Conservation (phyloP, 2,113 vertebrate species). For the Limanda limanda region DNA sequence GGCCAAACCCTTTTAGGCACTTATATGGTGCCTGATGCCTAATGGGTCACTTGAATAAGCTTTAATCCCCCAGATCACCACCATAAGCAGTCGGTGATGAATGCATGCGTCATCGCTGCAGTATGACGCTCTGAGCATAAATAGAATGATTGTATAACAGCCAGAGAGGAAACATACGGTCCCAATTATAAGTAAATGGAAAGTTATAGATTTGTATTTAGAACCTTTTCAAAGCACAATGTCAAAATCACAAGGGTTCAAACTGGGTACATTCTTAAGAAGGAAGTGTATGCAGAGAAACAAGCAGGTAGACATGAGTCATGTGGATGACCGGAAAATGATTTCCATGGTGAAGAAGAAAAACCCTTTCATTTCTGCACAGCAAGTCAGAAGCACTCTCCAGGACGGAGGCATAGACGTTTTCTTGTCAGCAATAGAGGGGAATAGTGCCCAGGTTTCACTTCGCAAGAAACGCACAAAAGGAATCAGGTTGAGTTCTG, state of each 20-base stretch:
- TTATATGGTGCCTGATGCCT: neutral
- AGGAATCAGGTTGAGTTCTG: neutral
- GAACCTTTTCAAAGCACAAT: neutral
- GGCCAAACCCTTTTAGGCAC: conserved; percentile 24
- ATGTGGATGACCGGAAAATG: neutral
- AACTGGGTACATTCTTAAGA: neutral
- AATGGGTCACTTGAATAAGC: conserved; percentile 15
- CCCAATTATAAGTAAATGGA: neutral
- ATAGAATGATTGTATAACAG: conserved; percentile 16
- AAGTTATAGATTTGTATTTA: too few relatives aligned
- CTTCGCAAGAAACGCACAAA: neutral
- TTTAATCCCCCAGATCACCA: conserved; percentile 20
- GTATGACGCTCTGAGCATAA: neutral
- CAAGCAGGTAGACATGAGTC: neutral
- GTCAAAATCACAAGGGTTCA: neutral
- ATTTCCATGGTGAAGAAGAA: neutral
- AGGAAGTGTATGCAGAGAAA: neutral
- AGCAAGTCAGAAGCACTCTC: neutral
- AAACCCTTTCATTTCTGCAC: neutral
- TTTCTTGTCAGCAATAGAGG: neutral
- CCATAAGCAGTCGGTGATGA: conserved; percentile 4
- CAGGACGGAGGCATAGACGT: neutral
- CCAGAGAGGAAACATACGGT: neutral
- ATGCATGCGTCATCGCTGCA: conserved; percentile 8
- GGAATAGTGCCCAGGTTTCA: neutral